A percentile compares a stretch with the other conserved stretches of the same genome.
Conservation (phyloP, 2,888 invertebrate species). For the Eustalomyia histrio region DNA sequence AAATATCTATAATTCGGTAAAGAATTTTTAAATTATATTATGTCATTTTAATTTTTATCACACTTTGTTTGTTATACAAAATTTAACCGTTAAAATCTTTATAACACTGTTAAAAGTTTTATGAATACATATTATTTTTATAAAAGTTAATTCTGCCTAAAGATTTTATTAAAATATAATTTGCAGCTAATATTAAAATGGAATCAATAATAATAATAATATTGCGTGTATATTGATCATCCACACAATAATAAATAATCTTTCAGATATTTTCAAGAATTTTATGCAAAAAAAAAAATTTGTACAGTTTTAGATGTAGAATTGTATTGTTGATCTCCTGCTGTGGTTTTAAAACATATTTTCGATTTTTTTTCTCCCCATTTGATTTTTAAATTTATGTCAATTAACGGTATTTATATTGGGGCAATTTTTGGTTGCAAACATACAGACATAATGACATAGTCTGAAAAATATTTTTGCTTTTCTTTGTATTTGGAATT, state of each 20-base stretch:
- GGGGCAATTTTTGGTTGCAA: constrained; percentile 39
- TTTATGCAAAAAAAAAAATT: not conserved
- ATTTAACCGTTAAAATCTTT: not conserved
- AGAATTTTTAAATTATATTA: constrained; percentile 7
- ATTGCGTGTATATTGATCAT: not conserved
- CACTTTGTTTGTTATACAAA: not conserved
- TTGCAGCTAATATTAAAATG: not conserved
- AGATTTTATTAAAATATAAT: not conserved
- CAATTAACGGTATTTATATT: constrained; percentile 61
- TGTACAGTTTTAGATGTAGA: not conserved
- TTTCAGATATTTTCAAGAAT: not conserved
- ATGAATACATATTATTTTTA: not conserved
- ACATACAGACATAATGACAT: constrained; percentile 53
- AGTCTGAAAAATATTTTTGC: constrained; percentile 47
- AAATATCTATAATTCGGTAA: not conserved
- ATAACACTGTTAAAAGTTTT: not conserved
- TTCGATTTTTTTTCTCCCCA: constrained; percentile 7
- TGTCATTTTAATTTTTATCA: not conserved
- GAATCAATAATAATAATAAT: not conserved
- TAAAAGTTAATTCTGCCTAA: not conserved
- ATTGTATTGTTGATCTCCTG: not conserved
- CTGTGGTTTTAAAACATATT: not conserved
- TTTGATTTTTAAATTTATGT: constrained; percentile 39
- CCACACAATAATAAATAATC: not conserved
- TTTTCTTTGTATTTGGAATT: constrained; percentile 9